phyloP scores from a whole-genome alignment of 1,140 invertebrate species.

The Drosophila suzukii region DNA sequence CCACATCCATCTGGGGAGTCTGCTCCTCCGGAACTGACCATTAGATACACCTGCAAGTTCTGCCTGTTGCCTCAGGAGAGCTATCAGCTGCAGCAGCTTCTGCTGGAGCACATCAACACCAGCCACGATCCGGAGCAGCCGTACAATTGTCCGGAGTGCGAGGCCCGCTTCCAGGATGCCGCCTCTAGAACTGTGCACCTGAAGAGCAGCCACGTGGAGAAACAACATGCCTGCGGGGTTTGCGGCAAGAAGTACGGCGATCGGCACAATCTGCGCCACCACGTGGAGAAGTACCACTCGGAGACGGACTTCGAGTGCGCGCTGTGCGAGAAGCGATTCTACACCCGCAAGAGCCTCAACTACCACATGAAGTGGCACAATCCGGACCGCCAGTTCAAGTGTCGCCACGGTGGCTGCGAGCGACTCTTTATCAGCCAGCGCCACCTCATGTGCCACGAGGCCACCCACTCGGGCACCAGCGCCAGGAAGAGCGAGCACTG shows the following conservation, averaged over 20 bases:
- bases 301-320: constrained; percentile 79
- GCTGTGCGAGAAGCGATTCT: constrained; percentile 74
- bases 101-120: constrained; percentile 70
- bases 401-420: constrained; percentile 67
- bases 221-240: constrained; percentile 65
- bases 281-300: constrained; percentile 77
- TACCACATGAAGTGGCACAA: constrained; percentile 83
- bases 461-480: constrained; percentile 67
- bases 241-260: constrained; percentile 80
- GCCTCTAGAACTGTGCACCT: constrained; percentile 77
- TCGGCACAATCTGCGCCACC: constrained; percentile 76
- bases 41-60: constrained; percentile 76
- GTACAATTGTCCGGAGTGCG: constrained; percentile 75
- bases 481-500: constrained; percentile 71
- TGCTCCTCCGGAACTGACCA: constrained; percentile 32
- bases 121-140: constrained; percentile 67
- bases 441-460: constrained; percentile 75
- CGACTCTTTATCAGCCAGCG: constrained; percentile 77
- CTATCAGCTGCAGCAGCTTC: constrained; percentile 66
- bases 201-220: constrained; percentile 68
- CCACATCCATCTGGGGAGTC: not conserved
- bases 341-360: constrained; percentile 75
- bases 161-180: constrained; percentile 71
- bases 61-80: constrained; percentile 64
- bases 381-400: constrained; percentile 71